These are phyloP conservation scores for Mycalesis mineus DNA, from an alignment of 2,888 invertebrate genomes.

Conservation along the genomic window DNA sequence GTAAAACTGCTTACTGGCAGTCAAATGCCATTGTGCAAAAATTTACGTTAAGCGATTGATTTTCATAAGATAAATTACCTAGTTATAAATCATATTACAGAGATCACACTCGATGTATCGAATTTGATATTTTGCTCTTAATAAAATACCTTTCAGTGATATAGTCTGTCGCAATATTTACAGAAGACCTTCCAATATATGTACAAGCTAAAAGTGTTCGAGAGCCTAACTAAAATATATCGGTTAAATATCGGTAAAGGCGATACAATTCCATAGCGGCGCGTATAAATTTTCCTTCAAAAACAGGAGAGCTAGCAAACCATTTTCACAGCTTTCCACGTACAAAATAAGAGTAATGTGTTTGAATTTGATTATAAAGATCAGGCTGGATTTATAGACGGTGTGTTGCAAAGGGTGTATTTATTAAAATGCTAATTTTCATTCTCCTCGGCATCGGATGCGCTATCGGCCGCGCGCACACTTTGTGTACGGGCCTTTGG, in stretches of 20 bases:
- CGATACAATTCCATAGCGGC: constrained; percentile 11
- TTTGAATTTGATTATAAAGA: constrained; percentile 77
- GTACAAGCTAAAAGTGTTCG: constrained; percentile 1
- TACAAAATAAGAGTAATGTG: constrained; percentile 68
- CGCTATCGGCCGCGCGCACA: constrained; percentile 71
- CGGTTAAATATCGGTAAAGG: not conserved
- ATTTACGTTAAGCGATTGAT: too few species aligned
- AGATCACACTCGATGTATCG: too few species aligned
- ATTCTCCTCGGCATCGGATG: constrained; percentile 69
- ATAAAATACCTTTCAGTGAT: too few species aligned
- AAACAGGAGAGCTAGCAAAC: constrained; percentile 25
- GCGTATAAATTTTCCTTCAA: constrained; percentile 22
- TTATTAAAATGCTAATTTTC: constrained; percentile 79
- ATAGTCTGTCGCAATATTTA: too few species aligned
- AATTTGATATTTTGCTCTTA: too few species aligned
- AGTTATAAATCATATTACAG: too few species aligned
- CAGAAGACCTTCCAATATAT: too few species aligned
- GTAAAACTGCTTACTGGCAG: too few species aligned
- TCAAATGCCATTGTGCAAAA: too few species aligned
- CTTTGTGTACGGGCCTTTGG: constrained; percentile 71
- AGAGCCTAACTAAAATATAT: constrained; percentile 10
- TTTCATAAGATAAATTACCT: too few species aligned
- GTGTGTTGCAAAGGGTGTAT: constrained; percentile 75
- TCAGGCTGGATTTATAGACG: constrained; percentile 71
- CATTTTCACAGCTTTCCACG: constrained; percentile 43